Conservation (phyloP, 2,888 invertebrate species). For the Melanchra persicariae region DNA sequence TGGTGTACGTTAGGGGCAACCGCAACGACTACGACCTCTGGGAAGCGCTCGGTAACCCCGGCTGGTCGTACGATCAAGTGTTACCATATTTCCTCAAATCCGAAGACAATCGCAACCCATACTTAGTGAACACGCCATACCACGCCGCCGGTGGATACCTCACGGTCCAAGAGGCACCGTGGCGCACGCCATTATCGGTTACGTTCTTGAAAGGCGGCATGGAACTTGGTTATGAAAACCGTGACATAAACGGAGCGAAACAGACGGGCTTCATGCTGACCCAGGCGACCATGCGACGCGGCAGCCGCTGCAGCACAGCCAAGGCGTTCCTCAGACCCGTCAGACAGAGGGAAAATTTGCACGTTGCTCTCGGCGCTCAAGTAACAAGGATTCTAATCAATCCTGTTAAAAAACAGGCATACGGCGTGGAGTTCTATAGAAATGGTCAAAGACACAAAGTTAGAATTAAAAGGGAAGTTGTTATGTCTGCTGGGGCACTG, state of each 20-base stretch:
- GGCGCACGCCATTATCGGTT: conserved; percentile 95
- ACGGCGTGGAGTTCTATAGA: conserved; percentile 94
- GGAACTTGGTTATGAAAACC: conserved; percentile 95
- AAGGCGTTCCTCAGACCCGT: conserved; percentile 97
- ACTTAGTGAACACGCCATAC: conserved; percentile 93
- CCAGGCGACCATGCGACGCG: conserved; percentile 96
- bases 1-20: conserved; percentile 98
- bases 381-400: conserved; percentile 94
- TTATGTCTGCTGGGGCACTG: conserved; percentile 96
- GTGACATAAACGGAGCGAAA: conserved; percentile 95
- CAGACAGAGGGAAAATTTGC: conserved; percentile 94
- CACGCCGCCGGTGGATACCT: conserved; percentile 95
- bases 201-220: conserved; percentile 95
- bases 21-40: conserved; percentile 96
- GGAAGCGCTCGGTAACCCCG: conserved; percentile 95
- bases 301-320: conserved; percentile 96
- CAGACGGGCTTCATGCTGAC: conserved; percentile 97
- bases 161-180: conserved; percentile 96
- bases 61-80: conserved; percentile 96
- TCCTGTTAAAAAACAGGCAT: conserved; percentile 92
- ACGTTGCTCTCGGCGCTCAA: conserved; percentile 95
- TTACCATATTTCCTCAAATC: conserved; percentile 96
- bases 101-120: conserved; percentile 96
- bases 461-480: conserved; percentile 94
- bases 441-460: conserved; percentile 92